These are phyloP conservation scores for Herminia tarsipennalis DNA, from an alignment of 2,888 invertebrate species.

Conservation along the genomic window DNA sequence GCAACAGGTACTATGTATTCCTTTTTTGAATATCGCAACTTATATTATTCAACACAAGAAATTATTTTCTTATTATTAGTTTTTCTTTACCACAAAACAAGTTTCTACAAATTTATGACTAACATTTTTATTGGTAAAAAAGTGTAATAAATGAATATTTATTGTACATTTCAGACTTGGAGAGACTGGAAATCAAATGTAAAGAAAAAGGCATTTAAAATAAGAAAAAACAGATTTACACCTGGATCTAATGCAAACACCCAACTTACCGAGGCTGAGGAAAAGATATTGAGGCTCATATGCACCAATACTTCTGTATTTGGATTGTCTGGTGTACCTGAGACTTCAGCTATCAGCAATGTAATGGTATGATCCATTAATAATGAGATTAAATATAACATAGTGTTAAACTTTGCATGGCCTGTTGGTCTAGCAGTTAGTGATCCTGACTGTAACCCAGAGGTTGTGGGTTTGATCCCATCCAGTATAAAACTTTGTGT, in stretches of 20 bases:
- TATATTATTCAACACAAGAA: too few species aligned
- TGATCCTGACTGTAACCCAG: too few species aligned
- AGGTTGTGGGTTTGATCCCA: too few species aligned
- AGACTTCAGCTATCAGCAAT: constrained; percentile 55
- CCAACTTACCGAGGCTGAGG: constrained; percentile 65
- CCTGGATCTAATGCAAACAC: constrained; percentile 58
- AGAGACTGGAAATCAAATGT: constrained; percentile 73
- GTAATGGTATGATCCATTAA: constrained; percentile 42
- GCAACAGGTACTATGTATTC: constrained; percentile 63
- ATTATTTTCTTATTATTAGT: too few species aligned
- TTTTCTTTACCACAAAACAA: too few species aligned
- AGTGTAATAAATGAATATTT: not conserved
- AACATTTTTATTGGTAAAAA: not conserved
- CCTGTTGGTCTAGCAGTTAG: too few species aligned
- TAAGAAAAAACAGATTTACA: constrained; percentile 63
- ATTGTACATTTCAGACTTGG: constrained; percentile 54
- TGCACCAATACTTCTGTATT: constrained; percentile 65
- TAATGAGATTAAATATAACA: not conserved
- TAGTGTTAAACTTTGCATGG: not conserved
- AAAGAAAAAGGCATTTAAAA: constrained; percentile 69
- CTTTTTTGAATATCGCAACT: too few species aligned
- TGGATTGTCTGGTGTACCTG: constrained; percentile 63
- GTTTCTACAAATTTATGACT: not conserved
- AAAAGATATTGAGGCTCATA: constrained; percentile 64
- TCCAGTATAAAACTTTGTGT: too few species aligned